phyloP scores from a whole-genome alignment of 2,888 invertebrate species.

The Acanthosepion pharaonis region DNA sequence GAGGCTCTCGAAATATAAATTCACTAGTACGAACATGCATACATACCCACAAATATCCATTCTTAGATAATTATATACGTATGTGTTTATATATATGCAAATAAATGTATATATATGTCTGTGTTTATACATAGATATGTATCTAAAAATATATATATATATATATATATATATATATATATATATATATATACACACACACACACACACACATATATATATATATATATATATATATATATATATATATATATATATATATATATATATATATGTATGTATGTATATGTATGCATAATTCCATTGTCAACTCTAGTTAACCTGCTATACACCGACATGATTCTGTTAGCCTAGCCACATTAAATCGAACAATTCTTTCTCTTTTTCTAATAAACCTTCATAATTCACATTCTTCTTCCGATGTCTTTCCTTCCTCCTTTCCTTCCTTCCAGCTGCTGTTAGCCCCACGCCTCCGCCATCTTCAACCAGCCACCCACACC shows the following conservation, averaged over 20 bases:
- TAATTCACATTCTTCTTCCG: neutral
- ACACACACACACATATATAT: neutral
- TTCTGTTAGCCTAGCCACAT: constrained; percentile 4
- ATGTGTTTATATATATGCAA: neutral
- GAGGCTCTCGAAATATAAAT: too few species aligned
- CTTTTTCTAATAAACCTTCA: neutral
- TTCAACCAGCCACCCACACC: neutral
- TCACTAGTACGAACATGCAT: too few species aligned
- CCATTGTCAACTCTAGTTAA: constrained; percentile 33
- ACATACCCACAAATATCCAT: too few species aligned
- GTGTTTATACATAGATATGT: neutral
- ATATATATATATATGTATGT: neutral
- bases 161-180: neutral
- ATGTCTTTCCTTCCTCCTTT: neutral
- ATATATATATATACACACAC: neutral
- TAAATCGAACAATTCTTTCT: constrained; percentile 15
- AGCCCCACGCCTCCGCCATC: neutral
- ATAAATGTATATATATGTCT: too few species aligned
- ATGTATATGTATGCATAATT: neutral
- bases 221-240: neutral
- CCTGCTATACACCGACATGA: neutral
- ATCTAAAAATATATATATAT: neutral
- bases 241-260: neutral
- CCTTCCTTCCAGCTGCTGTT: constrained; percentile 33
- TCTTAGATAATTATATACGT: too few species aligned